Evolutionary conservation across 2,888 invertebrate species (phyloP), one percentile per base, ranked within the genome.

Genomic region (Callosobruchus maculatus): DNA sequence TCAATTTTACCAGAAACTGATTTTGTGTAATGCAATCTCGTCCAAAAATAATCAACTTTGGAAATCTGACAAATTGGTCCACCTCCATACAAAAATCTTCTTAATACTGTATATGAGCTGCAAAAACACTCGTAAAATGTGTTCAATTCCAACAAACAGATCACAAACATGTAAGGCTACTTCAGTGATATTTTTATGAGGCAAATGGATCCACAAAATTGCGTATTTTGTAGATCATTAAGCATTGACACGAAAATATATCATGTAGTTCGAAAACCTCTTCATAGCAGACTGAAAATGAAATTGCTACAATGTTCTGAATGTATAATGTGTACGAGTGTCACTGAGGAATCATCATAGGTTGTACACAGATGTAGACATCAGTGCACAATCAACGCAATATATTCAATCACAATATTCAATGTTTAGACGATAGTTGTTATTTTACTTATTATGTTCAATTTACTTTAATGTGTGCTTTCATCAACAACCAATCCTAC

Each of bases 91-190:
- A 66, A 66, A 67, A 20, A 49, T 22, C 22, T 21, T 68, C 30
- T 68, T 67, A 68, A 72, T 72, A 72, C 72, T 68, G 72, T 68
- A 68, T 67, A 30, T n/a, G 13, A 72, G 30, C n/a, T 26, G 22
- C n/a, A 72, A 67, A 67, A 72, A 68, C 72, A 21, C 21, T 30
- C 22, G 21, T 30, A n/a, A 68, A 72, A 68, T 67, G 22, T 68
- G 68, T 68, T 68, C 22, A 21, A 68, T 49, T 49, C 49, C 49
- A 49, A 18, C 49, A 49, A 49, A 49, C 49, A 49, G 26, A 26
- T 49, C 49, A 49, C 49, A 49, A 49, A 49, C 49, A 49, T 49
- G 3, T 49, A 49, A 49, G 49, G 49, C 49, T 49, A 49, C 49
- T 49, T 49, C 49, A 49, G 49, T 49, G 49, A 49, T 49, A 49